Evolutionary conservation across 23 tunicate species (phyloP), one percentile per base, ranked within the genome.

Genomic region (Trididemnum nubilum): DNA sequence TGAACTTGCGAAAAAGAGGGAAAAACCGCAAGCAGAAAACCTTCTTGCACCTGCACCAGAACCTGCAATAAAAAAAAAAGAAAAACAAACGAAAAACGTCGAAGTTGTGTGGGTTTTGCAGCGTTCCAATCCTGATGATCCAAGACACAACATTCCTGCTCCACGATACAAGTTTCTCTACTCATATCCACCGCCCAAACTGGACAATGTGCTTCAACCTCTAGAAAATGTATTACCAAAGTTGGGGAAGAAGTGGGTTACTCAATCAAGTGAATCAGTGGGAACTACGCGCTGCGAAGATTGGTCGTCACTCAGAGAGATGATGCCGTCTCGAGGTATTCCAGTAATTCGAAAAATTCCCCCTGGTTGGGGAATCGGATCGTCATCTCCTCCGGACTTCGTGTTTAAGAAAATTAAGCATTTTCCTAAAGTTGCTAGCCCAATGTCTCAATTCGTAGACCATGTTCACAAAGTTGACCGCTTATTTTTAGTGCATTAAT

Each of bases 61-160:
- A n/a, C n/a, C n/a, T n/a, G n/a, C n/a, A n/a, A n/a, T n/a, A n/a
- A 25, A 61, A 22, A 24, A 61, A 61, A 61, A 61, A 61, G 29
- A 24, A 61, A 61, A 61, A 61, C 4, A n/a, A 30, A 67, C 52
- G 27, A n/a, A 36, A 33, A 4, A n/a, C 37, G 29, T 2, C 26
- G 85, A 92, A 79, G 82, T 89, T 2, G 88, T 92, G 0, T 92
- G 97, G 97, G 85, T 92, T 29, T 82, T 87, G 74, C 82, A 92
- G 60, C 54, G 88, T 33, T 66, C 77, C 61, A 77, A 92, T 34
- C 92, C 97, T 2, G 21, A 64, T 1, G 97, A 92, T 64, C 1
- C 58, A 39, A 67, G 97, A 71, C 85, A 86, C 54, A 77, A 86
- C 24, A 88, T 83, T 5, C 97, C 97, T 26, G 97, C 78, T 18